Base-by-base conservation (phyloP, 2,113 vertebrate genomes). In the Chaetura pelagica region DNA sequence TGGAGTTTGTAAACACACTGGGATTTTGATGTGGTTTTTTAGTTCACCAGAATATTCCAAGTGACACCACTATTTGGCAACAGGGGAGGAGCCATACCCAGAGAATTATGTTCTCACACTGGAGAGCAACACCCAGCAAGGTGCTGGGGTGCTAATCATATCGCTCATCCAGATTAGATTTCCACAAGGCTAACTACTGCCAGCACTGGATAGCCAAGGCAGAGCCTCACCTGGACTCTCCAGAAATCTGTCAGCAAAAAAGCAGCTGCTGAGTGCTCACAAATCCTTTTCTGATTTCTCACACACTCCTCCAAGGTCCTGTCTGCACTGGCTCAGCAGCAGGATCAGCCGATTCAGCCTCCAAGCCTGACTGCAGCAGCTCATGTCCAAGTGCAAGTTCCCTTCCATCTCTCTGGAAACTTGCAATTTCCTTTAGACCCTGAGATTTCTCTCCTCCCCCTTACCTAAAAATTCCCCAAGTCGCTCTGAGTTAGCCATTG, bases 361-460 rank as follows among this genome's bases (percentile, higher is more conserved):
- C 52, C 0, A 68, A 87, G 83, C 55, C 74, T 81, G 90, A 75
- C 69, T 32, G 40, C 89, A 94, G 80, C 68, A 91, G 79, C 89
- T 93, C 13, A 2, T 32, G 51, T 89, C 91, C 90, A 79, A 91
- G 86, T 42, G 63, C 57, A 88, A 86, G 78, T 73, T 72, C 89
- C 78, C 73, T 80, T 84, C 67, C 44, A 21, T 15, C 59, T 57
- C n/a, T 48, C 85, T 81, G 89, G 74, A 96, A 97, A 96, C 35
- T 34, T 71, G 68, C 38, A 20, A 59, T 32, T 74, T 79, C 73
- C 84, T 78, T 87, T 42, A 10, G n/a, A 92, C 64, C 89, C 51
- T 91, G 97, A 95, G 91, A 78, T 88, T 96, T 95, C 79, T 95
- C 62, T 81, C 84, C 49, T 57, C 66, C 72, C 35, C 64, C 9